Base-by-base conservation (phyloP, 2,888 invertebrate species). In the Incurvaria masculella region DNA sequence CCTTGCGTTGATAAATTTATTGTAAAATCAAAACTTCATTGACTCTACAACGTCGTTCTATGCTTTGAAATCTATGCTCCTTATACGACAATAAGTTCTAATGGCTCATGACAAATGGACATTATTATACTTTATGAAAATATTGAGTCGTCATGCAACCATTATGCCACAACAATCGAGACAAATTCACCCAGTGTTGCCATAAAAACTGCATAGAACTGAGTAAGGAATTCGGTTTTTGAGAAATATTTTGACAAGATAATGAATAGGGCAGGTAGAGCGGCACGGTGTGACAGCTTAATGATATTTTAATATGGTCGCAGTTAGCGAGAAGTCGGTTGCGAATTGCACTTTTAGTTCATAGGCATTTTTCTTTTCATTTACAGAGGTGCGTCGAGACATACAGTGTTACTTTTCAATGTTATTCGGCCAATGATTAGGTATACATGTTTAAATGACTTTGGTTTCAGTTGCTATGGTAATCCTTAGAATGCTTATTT, bases 21-120 rank as follows among this genome's bases (percentile, higher is more conserved):
- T n/a, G n/a, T n/a, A n/a, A n/a, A n/a, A n/a, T n/a, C n/a, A n/a
- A n/a, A n/a, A n/a, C n/a, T n/a, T n/a, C n/a, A n/a, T n/a, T n/a
- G n/a, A n/a, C n/a, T n/a, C n/a, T n/a, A n/a, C n/a, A n/a, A n/a
- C n/a, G n/a, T n/a, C n/a, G n/a, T n/a, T n/a, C n/a, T n/a, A n/a
- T n/a, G n/a, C n/a, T n/a, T n/a, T n/a, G n/a, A n/a, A n/a, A n/a
- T n/a, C n/a, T n/a, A n/a, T 46, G 2, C 16, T 5, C 21, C 10
- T 41, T 19, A 42, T 26, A 47, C 61, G 69, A 78, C 75, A 78
- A 78, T 75, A 66, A 69, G 57, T 51, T 64, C 64, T 75, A 74
- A 78, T 76, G 72, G 73, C 70, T 73, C 72, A 68, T 75, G 76
- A 76, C 74, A 76, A 78, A 78, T 76, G 72, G 66, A 68, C 67